These are phyloP conservation scores for Telmatochromis bifrenatus DNA, from an alignment of 2,113 vertebrate species.

Conservation along the genomic window DNA sequence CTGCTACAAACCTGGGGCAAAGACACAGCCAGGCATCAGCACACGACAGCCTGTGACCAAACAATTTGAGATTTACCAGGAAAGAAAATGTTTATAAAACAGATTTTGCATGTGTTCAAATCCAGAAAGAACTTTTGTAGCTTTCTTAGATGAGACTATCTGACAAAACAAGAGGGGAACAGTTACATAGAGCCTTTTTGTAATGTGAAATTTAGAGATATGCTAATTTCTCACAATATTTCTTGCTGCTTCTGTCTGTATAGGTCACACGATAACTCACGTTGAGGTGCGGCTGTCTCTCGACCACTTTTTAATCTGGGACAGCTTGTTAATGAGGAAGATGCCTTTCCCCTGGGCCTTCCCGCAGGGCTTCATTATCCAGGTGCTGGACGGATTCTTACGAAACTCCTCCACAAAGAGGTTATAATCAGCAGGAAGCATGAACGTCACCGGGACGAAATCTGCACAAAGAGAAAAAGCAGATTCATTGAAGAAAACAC, in stretches of 20 bases:
- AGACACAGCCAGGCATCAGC: neutral
- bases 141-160: neutral
- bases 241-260: neutral
- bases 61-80: neutral
- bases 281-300: slow-evolving; percentile 93
- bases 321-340: slow-evolving; percentile 98
- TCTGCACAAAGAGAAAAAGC: slow-evolving; percentile 63
- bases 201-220: neutral
- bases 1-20: slow-evolving; percentile 80
- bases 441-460: slow-evolving; percentile 96
- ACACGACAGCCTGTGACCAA: neutral
- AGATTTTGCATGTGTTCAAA: neutral
- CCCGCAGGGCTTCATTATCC: slow-evolving; percentile 99
- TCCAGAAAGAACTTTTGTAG: neutral
- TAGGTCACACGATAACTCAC: slow-evolving; percentile 64
- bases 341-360: slow-evolving; percentile 98
- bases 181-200: neutral
- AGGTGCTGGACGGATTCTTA: slow-evolving; percentile 94
- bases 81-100: neutral
- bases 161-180: neutral
- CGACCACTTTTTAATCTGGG: slow-evolving; percentile 98
- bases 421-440: slow-evolving; percentile 96
- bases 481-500: neutral
- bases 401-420: slow-evolving; percentile 97
- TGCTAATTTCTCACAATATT: neutral